phyloP scores from a whole-genome alignment of 2,888 invertebrate genomes.

The Apodemia zela region DNA sequence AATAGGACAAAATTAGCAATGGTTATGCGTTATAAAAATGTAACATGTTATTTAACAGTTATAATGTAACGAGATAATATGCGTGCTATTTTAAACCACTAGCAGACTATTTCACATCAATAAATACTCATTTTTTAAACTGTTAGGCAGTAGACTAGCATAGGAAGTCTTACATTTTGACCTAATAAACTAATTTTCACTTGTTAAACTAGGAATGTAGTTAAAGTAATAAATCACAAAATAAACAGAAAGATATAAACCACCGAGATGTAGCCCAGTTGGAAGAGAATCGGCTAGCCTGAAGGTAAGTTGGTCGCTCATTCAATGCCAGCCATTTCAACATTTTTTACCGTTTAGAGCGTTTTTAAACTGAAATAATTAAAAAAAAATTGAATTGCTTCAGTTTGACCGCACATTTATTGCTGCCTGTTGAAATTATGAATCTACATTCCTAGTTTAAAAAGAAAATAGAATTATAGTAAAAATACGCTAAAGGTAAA shows the following conservation, averaged over 20 bases:
- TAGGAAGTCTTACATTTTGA: conserved; percentile 9
- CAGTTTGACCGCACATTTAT: too few species aligned
- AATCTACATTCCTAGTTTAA: conserved; percentile 4
- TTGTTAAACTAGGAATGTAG: neutral
- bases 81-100: conserved; percentile 14
- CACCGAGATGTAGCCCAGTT: too few species aligned
- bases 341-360: too few species aligned
- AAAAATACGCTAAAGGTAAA: too few species aligned
- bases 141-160: conserved; percentile 11
- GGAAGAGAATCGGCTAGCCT: too few species aligned
- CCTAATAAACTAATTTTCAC: neutral
- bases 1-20: neutral
- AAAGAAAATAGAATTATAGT: too few species aligned
- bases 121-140: conserved; percentile 2
- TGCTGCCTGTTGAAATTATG: too few species aligned
- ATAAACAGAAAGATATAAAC: too few species aligned
- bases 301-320: too few species aligned
- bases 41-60: conserved; percentile 1
- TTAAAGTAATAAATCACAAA: neutral
- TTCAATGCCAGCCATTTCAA: too few species aligned
- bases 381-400: too few species aligned
- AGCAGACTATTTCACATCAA: conserved; percentile 14
- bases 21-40: neutral
- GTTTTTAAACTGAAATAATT: too few species aligned
- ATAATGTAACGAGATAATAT: neutral